These are phyloP conservation scores for Leptopterna dolabrata DNA, from an alignment of 2,888 invertebrate species.

Conservation along the genomic window DNA sequence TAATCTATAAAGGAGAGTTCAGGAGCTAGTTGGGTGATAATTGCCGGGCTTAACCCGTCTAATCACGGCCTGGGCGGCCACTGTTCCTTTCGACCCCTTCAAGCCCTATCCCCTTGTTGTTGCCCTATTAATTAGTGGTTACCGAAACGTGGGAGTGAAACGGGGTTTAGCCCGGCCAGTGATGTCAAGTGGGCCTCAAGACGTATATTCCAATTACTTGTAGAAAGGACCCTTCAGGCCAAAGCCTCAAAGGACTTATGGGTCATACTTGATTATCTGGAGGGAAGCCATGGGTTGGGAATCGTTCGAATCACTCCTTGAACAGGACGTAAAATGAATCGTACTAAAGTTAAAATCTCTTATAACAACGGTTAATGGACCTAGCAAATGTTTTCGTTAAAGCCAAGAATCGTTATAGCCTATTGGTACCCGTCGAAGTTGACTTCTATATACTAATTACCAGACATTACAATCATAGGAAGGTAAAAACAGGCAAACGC, in stretches of 20 bases:
- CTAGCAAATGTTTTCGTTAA: no score
- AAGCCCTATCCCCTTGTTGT: constrained; percentile 37
- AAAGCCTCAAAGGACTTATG: background rate
- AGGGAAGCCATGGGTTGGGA: no score
- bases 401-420: no score
- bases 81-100: constrained; percentile 11
- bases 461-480: no score
- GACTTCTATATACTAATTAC: no score
- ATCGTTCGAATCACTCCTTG: no score
- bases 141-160: background rate
- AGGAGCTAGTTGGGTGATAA: constrained; percentile 46
- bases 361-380: no score
- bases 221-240: background rate
- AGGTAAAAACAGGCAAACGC: no score
- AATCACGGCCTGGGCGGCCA: constrained; percentile 21
- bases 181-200: background rate
- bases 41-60: constrained; percentile 27
- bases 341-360: no score
- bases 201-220: constrained; percentile 30
- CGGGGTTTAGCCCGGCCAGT: background rate
- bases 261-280: background rate
- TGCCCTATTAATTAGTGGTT: constrained; percentile 47
- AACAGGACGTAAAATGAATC: no score
- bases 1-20: constrained; percentile 47
- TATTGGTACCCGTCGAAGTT: no score